Conservation (phyloP, 2,888 invertebrate genomes). For the Notodonta ziczac region DNA sequence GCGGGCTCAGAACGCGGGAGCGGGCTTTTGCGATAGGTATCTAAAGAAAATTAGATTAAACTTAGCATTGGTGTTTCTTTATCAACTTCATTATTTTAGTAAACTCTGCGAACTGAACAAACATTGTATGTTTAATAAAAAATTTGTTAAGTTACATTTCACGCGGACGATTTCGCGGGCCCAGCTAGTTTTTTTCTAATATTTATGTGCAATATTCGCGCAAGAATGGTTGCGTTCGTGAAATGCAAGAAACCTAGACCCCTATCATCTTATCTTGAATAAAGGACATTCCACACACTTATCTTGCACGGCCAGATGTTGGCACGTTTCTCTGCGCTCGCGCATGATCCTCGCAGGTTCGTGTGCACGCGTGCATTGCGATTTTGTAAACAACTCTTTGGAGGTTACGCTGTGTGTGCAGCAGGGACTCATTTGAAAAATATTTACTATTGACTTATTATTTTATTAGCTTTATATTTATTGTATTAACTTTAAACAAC, state of each 20-base stretch:
- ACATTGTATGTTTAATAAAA: too few relatives aligned
- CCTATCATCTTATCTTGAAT: conserved; percentile 21
- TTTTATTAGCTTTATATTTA: background rate
- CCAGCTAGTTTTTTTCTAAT: too few relatives aligned
- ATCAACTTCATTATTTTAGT: too few relatives aligned
- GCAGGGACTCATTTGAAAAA: background rate
- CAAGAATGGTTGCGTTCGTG: background rate
- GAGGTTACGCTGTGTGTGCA: background rate
- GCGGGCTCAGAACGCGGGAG: too few relatives aligned
- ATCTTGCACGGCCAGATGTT: conserved; percentile 19
- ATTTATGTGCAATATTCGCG: too few relatives aligned
- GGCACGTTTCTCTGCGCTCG: conserved; percentile 21
- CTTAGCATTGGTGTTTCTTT: too few relatives aligned
- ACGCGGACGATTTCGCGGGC: too few relatives aligned
- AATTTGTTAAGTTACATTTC: too few relatives aligned
- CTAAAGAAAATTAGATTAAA: too few relatives aligned
- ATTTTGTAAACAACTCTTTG: background rate
- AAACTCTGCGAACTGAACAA: too few relatives aligned
- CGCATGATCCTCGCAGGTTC: background rate
- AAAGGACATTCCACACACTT: conserved; percentile 27
- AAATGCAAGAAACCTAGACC: conserved; percentile 16
- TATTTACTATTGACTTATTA: background rate
- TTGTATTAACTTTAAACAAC: background rate
- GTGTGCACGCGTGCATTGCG: conserved; percentile 2
- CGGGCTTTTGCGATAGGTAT: too few relatives aligned